Base-by-base conservation (phyloP, 1,140 invertebrate genomes). In the Lysiphlebus fabarum region DNA sequence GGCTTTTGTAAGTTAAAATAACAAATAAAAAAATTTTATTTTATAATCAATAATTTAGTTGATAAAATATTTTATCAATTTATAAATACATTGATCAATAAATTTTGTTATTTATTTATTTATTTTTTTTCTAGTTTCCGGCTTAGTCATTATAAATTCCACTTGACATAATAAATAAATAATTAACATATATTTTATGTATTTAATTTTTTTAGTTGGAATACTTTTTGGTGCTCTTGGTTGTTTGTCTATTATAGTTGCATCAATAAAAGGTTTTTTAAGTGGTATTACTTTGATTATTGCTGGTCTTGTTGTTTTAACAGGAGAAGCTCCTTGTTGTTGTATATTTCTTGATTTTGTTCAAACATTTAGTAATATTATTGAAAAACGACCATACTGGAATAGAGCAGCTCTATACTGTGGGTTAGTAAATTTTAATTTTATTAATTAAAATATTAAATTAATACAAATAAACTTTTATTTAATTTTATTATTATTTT, bases 291-390 rank as follows among this genome's bases (percentile, higher is more conserved):
- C 90, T 81, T 92, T 95, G 83, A 90, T 96, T 88, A 65, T 95
- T 48, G 86, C 89, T 53, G 93, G 93, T 45, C 94, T 96, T 79
- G 67, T 92, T 56, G 86, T 94, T 47, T 83, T 95, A 62, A 84
- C 89, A 6, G 84, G 95, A 67, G 95, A 98, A 80, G 94, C 94
- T 9, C 95, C 95, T 0, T 96, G 91, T 74, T 96, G 94, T 79
- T 97, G 94, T 78, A 84, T 93, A 74, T 98, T 95, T 78, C 86
- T 98, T 63, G 94, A 96, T 72, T 91, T 93, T 81, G 92, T 96
- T 58, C 90, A 94, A 76, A 84, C 83, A 56, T 80, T 95, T 33
- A 89, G 91, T 48, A 86, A 87, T 66, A 88, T 84, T 75, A 86
- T 92, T 45, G 93, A 98, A 66, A 82, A 84, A 45, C 85, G 90